A percentile compares a stretch with the other conserved stretches of the same genome.
These are phyloP conservation scores for Conomelus anceps DNA, from an alignment of 2,888 invertebrate species.

Conservation along the genomic window DNA sequence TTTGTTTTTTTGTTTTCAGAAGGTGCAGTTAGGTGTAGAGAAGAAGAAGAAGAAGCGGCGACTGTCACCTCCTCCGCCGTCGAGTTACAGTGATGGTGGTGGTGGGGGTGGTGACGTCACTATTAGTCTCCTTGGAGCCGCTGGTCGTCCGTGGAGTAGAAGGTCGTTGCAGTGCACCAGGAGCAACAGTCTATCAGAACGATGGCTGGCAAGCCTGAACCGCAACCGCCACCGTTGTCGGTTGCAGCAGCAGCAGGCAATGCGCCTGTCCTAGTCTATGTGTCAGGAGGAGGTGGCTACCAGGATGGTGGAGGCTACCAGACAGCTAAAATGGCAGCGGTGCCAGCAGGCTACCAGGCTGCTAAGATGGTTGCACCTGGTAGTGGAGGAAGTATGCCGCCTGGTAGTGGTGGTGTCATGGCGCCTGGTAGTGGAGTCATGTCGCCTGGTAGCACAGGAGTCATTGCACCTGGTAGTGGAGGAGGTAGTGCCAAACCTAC, in stretches of 20 bases:
- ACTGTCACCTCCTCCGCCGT: neutral
- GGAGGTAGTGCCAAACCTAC: neutral
- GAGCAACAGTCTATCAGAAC: slow-evolving; percentile 14
- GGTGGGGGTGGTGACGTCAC: neutral
- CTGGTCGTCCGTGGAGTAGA: too few species aligned
- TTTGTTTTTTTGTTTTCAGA: too few species aligned
- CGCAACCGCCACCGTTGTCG: slow-evolving; percentile 18
- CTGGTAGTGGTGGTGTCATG: neutral
- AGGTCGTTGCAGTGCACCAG: neutral
- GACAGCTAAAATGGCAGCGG: neutral
- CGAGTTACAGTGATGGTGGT: neutral
- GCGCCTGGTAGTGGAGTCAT: neutral
- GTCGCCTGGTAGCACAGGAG: neutral
- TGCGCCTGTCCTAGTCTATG: slow-evolving; percentile 27
- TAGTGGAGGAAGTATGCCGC: neutral
- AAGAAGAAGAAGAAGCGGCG: neutral
- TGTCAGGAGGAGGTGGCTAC: slow-evolving; percentile 15
- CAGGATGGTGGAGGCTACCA: neutral
- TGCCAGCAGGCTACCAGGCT: neutral
- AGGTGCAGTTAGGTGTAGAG: neutral
- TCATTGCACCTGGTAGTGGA: neutral
- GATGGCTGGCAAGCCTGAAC: slow-evolving; percentile 28
- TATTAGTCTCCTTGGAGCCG: neutral
- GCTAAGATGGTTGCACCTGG: neutral
- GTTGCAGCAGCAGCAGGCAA: slow-evolving; percentile 20